Evolutionary conservation across 2,888 invertebrate genomes (phyloP).

Genomic region (Formica aserva): DNA sequence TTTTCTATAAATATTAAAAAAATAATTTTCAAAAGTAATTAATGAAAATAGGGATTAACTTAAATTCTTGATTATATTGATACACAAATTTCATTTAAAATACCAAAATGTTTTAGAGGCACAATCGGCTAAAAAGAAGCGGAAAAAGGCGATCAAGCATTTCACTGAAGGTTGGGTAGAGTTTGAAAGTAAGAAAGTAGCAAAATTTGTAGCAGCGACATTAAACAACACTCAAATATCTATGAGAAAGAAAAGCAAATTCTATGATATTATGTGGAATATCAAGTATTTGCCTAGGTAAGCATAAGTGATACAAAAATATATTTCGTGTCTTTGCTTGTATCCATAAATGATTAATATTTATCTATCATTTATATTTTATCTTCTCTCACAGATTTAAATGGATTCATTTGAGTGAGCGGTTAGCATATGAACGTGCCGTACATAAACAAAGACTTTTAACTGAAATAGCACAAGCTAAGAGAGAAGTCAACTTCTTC

Average conservation of each 20-base stretch:
- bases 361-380: not conserved
- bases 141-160: conserved; percentile 88
- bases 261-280: conserved; percentile 97
- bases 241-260: conserved; percentile 93
- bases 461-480: conserved; percentile 96
- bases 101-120: conserved; percentile 19
- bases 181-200: conserved; percentile 94
- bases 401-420: conserved; percentile 98
- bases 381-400: conserved; percentile 90
- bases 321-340: not conserved
- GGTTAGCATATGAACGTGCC: conserved; percentile 96
- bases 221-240: conserved; percentile 96
- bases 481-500: conserved; percentile 95
- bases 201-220: conserved; percentile 93
- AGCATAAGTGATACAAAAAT: conserved; percentile 44
- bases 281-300: conserved; percentile 96
- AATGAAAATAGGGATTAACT: not conserved
- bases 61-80: conserved; percentile 13
- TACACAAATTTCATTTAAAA: not conserved
- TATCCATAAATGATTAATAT: not conserved
- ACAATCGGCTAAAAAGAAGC: conserved; percentile 85
- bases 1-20: not conserved
- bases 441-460: conserved; percentile 94
- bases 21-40: not conserved
- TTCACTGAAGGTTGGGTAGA: conserved; percentile 99